These are phyloP conservation scores for Spialia ferax DNA, from an alignment of 2,888 invertebrate genomes.

Conservation along the genomic window DNA sequence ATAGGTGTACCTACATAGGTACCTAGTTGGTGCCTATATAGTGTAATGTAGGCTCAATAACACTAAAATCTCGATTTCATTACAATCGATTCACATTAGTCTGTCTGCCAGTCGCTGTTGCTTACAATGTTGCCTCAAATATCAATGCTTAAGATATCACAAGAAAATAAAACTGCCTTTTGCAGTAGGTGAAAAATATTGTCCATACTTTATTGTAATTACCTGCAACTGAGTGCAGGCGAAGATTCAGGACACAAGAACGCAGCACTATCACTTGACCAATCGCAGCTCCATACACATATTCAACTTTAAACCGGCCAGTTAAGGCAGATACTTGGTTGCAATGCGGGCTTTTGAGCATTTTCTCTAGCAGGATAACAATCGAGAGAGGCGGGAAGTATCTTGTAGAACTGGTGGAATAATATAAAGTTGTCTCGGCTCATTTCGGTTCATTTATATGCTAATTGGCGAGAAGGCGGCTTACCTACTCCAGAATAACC, in stretches of 20 bases:
- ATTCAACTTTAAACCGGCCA: conserved; percentile 59
- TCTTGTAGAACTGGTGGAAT: conserved; percentile 59
- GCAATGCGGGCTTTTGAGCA: conserved; percentile 46
- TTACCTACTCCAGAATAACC: conserved; percentile 68
- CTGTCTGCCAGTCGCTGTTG: conserved; percentile 55
- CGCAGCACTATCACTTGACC: conserved; percentile 49
- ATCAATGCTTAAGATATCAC: conserved; percentile 70
- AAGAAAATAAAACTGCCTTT: conserved; percentile 37
- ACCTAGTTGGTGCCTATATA: no score
- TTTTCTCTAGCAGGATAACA: conserved; percentile 6
- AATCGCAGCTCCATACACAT: conserved; percentile 61
- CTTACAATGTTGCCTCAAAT: conserved; percentile 69
- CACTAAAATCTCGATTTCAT: conserved; percentile 77
- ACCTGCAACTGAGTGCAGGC: not conserved
- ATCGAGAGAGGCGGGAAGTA: conserved; percentile 50
- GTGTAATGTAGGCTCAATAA: conserved; percentile 59
- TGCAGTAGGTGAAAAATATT: conserved; percentile 64
- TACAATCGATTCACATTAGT: conserved; percentile 59
- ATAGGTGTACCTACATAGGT: no score
- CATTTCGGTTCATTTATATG: conserved; percentile 79
- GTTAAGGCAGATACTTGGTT: conserved; percentile 53
- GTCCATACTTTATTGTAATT: conserved; percentile 70
- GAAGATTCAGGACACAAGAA: conserved; percentile 14
- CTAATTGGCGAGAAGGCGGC: conserved; percentile 77
- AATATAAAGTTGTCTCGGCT: conserved; percentile 80